Evolutionary conservation across 2,797 vertebrate species (phyloP).

Genomic region (Lophotriccus pileatus): DNA sequence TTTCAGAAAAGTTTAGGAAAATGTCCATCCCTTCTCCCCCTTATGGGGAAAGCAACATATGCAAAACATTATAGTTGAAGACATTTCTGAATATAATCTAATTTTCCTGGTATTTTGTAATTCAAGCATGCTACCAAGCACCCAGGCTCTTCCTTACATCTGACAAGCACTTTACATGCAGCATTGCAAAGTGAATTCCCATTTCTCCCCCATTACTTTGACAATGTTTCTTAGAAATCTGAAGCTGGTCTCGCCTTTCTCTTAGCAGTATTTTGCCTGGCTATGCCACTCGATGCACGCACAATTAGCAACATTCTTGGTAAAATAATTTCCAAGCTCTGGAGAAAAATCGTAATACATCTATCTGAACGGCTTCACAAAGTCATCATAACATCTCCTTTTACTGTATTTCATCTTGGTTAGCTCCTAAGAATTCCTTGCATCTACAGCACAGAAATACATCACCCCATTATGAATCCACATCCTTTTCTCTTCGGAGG

Average conservation of each 20-base stretch:
- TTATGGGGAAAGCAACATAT: slow-evolving; percentile 64
- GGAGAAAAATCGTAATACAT: not conserved
- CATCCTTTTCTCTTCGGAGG: slow-evolving; percentile 45
- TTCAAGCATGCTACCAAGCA: slow-evolving; percentile 64
- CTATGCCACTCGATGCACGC: not conserved
- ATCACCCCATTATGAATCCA: slow-evolving; percentile 70
- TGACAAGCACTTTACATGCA: slow-evolving; percentile 43
- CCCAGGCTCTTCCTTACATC: slow-evolving; percentile 57
- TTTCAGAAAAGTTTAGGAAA: slow-evolving; percentile 47
- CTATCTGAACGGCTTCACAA: not conserved
- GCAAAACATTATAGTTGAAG: slow-evolving; percentile 67
- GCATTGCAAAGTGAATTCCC: slow-evolving; percentile 10
- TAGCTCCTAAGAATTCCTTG: not conserved
- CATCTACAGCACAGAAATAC: slow-evolving; percentile 44
- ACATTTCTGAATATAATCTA: slow-evolving; percentile 72
- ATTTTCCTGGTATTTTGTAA: slow-evolving; percentile 73
- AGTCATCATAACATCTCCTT: not conserved
- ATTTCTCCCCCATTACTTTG: slow-evolving; percentile 4
- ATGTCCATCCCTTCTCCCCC: slow-evolving; percentile 46
- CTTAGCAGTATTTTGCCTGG: not conserved
- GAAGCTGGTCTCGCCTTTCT: not conserved
- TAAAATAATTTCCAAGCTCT: not conserved
- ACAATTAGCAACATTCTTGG: not conserved
- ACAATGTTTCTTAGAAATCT: slow-evolving; percentile 6
- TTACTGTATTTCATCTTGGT: not conserved